Conservation (phyloP, 2,797 vertebrate genomes). For the Percopsis omiscomaycus region DNA sequence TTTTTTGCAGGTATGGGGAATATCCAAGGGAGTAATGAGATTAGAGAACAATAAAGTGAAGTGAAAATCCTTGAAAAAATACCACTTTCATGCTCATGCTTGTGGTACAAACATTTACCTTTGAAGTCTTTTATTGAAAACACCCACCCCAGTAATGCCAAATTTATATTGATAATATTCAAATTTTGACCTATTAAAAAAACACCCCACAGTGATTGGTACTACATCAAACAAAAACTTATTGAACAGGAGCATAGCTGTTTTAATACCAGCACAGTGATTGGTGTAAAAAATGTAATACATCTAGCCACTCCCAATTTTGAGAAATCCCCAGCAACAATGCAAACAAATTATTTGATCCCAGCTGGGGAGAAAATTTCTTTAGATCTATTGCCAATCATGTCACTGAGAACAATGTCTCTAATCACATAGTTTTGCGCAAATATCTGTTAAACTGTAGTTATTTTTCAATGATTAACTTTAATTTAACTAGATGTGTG, state of each 20-base stretch:
- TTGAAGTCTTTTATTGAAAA: conserved; percentile 56
- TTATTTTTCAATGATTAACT: too few species aligned
- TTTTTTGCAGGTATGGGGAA: conserved; percentile 80
- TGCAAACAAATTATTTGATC: conserved; percentile 56
- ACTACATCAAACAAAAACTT: conserved; percentile 73
- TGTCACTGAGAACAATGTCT: conserved; percentile 20
- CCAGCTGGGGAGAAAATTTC: conserved; percentile 41
- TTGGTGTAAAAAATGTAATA: conserved; percentile 54
- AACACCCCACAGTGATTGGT: conserved; percentile 57
- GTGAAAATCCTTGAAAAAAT: conserved; percentile 65
- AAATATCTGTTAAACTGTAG: conserved; percentile 30
- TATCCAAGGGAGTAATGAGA: conserved; percentile 76
- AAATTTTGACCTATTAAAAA: conserved; percentile 62
- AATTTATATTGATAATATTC: conserved; percentile 75
- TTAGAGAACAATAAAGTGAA: conserved; percentile 66
- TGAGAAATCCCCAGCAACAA: conserved; percentile 64
- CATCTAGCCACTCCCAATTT: conserved; percentile 45
- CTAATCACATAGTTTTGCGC: conserved; percentile 31
- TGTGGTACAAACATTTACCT: conserved; percentile 64
- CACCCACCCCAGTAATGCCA: conserved; percentile 53
- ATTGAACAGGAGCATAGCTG: conserved; percentile 60
- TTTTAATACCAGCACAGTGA: conserved; percentile 63
- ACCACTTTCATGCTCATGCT: conserved; percentile 55
- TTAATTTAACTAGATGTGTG: conserved; percentile 43
- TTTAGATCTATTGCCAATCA: conserved; percentile 62